Evolutionary conservation across 2,113 vertebrate genomes (phyloP).

Genomic region (pig (Sus scrofa)): DNA sequence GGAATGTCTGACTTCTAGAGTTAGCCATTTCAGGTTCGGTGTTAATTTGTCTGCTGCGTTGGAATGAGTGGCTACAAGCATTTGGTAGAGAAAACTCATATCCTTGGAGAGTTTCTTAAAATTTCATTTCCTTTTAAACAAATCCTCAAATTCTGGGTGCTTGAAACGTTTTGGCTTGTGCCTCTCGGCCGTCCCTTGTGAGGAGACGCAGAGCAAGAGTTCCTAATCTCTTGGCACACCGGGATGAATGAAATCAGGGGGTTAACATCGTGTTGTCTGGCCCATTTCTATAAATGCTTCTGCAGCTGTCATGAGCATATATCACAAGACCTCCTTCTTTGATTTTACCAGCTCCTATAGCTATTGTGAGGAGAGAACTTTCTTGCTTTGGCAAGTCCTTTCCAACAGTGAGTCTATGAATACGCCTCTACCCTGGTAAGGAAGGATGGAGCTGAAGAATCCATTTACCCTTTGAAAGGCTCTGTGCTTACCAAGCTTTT

Average conservation of each 20-base stretch:
- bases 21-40: not conserved
- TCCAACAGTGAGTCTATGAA: not conserved
- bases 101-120: slow-evolving; percentile 19
- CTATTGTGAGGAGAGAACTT: not conserved
- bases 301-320: slow-evolving; percentile 63
- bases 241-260: not conserved
- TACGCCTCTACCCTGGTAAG: not conserved
- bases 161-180: not conserved
- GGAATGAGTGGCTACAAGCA: not conserved
- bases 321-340: slow-evolving; percentile 14
- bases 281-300: slow-evolving; percentile 53
- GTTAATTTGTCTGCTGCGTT: not conserved
- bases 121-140: slow-evolving; percentile 34
- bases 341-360: not conserved
- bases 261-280: slow-evolving; percentile 40
- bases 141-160: not conserved
- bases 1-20: not conserved
- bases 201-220: not conserved
- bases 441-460: not conserved
- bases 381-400: not conserved
- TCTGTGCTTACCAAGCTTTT: not conserved
- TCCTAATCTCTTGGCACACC: not conserved
- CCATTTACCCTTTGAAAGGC: not conserved
- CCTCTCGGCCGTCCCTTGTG: not conserved
- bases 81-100: not conserved